Percentiles rank a stretch among this genome's conserved stretches.
Conservation (phyloP, 2,113 vertebrate genomes). For the Pelusios castaneus region DNA sequence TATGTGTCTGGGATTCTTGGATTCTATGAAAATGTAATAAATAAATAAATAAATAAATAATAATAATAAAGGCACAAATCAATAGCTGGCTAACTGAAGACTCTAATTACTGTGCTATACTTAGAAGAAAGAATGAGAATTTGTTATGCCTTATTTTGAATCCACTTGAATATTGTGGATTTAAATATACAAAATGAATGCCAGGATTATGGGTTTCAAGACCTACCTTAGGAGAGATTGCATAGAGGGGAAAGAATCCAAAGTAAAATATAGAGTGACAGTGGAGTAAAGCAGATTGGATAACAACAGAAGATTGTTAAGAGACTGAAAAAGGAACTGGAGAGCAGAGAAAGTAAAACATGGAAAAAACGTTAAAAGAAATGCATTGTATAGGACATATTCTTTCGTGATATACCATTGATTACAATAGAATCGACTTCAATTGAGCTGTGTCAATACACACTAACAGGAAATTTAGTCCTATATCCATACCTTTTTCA, state of each 20-base stretch:
- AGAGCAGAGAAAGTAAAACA: neutral
- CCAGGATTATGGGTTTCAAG: neutral
- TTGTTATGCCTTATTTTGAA: neutral
- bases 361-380: neutral
- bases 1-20: neutral
- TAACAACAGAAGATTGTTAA: neutral
- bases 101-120: neutral
- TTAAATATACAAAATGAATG: fast-evolving
- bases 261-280: neutral
- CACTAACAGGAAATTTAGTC: neutral
- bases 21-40: neutral
- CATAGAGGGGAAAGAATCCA: neutral
- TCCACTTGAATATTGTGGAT: neutral
- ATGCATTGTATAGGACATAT: neutral
- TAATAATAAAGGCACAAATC: neutral
- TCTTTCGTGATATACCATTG: neutral
- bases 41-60: neutral
- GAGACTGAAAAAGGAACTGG: neutral
- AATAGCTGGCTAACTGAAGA: fast-evolving
- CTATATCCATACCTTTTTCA: neutral
- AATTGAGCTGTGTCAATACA: fast-evolving
- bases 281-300: neutral
- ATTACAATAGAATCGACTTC: neutral
- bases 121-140: neutral
- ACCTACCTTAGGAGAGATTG: neutral